These are phyloP conservation scores for Notolabrus celidotus DNA, from an alignment of 2,797 vertebrate genomes.

Conservation along the genomic window DNA sequence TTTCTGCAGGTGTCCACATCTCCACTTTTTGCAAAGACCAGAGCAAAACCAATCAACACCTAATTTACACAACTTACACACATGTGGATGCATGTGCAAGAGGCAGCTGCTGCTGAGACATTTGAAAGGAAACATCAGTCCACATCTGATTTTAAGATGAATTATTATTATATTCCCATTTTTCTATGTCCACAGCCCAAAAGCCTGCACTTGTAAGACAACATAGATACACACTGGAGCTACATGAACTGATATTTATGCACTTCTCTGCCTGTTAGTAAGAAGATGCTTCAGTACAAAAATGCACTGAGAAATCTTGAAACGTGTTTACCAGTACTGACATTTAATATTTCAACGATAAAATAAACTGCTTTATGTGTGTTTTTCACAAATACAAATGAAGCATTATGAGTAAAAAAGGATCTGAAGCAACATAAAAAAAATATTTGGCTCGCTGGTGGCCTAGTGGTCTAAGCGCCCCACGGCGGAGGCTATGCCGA, in stretches of 20 bases:
- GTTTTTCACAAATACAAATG: too few species aligned
- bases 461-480: too few species aligned
- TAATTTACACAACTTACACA: not conserved
- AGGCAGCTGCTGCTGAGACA: not conserved
- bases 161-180: not conserved
- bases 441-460: too few species aligned
- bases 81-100: slow-evolving; percentile 3
- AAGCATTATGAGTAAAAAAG: too few species aligned
- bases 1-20: slow-evolving; percentile 15
- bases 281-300: too few species aligned
- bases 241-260: not conserved
- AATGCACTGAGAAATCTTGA: too few species aligned
- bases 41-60: slow-evolving; percentile 8
- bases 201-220: not conserved
- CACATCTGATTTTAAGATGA: not conserved
- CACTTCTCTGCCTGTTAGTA: too few species aligned
- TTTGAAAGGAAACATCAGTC: not conserved
- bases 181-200: not conserved
- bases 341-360: too few species aligned
- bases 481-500: too few species aligned
- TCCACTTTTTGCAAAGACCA: not conserved
- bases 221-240: not conserved
- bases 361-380: too few species aligned
- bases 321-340: too few species aligned
- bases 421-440: too few species aligned